Evolutionary conservation across 2,113 vertebrate species (phyloP), one percentile per base, ranked within the genome.

Genomic region (Tupaia chinensis): DNA sequence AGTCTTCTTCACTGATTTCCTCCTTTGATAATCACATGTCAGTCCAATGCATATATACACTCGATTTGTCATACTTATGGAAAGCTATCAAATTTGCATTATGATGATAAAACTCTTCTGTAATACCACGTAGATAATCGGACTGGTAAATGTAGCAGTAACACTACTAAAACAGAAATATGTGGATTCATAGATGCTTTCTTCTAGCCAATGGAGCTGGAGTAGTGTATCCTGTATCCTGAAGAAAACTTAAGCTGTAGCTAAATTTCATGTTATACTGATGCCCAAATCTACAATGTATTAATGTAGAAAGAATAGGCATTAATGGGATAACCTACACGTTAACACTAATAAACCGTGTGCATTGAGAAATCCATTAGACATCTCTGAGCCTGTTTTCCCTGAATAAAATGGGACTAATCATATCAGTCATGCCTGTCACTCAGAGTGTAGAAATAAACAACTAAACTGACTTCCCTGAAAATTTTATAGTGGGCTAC

Each of bases 21-120:
- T 93, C 93, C 95, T 95, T 54, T 81, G 44, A 91, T 76, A 76
- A 87, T 74, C 72, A 69, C 7, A 2, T 17, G 61, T 74, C 9
- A 61, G 7, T 86, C 20, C 58, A 61, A 34, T 69, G 20, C 20
- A 79, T 87, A 79, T 72, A 89, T 72, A 6, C 29, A 87, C 91
- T 29, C 4, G 7, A 23, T 16, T 85, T 80, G 13, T 78, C 20
- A 20, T 69, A 54, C 25, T 87, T 11, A n/a, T 53, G 32, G n/a
- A 20, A 76, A 87, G 84, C 79, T 79, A 44, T 29, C 44, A 79
- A 70, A 65, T 66, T 90, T 91, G 3, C 11, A 44, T 44, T 44
- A 44, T 44, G 44, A 44, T 44, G 44, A 44, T 44, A 44, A 44
- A 44, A 44, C 44, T 70, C 16, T 8, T 82, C 54, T 44, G 1